Base-by-base conservation (phyloP, 2,888 invertebrate genomes). In the Drosophila lutescens region DNA sequence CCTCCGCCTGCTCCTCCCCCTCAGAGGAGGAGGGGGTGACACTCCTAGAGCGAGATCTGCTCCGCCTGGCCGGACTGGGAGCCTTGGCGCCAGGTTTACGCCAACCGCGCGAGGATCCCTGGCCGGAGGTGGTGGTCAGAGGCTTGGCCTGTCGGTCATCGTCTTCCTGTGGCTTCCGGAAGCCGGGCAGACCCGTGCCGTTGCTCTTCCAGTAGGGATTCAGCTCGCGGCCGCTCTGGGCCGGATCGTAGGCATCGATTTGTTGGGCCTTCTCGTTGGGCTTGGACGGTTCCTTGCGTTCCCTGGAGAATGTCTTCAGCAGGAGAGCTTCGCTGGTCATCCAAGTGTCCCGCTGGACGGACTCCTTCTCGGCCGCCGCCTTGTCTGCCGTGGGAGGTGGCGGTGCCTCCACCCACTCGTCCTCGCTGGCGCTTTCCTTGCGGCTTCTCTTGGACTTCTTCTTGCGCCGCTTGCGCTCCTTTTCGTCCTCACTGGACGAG, bases 131-230 rank as follows among this genome's bases (percentile, higher is more conserved):
- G 8, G 1, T 20, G 10, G 38, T 4, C 0, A 12, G n/a, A 12
- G 20, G 30, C 15, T 23, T 47, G 53, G 4, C 10, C 3, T 38
- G 26, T 6, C 12, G 12, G 20, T 82, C 83, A 54, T 86, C 89
- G 67, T 94, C 93, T 40, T 93, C 91, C 20, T 85, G 75, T 9
- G 92, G 92, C 70, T 89, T 92, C 65, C 86, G 83, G 68, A 92
- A 93, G 8, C 79, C 91, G 0, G 98, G 98, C 66, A 98, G 90
- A 2, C 98, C 98, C 57, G 94, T 94, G 0, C 98, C 98, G 47
- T 97, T 97, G 91, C 95, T 93, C 93, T 96, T 97, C 98, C 98
- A 98, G 89, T 97, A 96, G 0, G 97, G 98, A 93, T 98, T 98
- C 58, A 98, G 92, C 92, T 98, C 98, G 85, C 95, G 93, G 1